Evolutionary conservation across 1,140 invertebrate species (phyloP).

Genomic region (Acromyrmex heyeri): DNA sequence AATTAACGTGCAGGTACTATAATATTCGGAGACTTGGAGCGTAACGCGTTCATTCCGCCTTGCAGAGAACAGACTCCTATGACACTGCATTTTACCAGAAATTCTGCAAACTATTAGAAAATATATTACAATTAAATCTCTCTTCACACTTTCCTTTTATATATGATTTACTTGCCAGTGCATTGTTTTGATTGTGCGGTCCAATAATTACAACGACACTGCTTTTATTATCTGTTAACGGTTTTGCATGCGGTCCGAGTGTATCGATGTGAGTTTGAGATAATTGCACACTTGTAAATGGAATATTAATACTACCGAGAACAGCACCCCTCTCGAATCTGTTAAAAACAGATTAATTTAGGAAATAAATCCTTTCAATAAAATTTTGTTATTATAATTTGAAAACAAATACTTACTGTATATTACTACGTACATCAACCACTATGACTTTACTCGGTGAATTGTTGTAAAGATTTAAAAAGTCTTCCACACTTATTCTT

Average conservation of each 20-base stretch:
- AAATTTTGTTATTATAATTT: slow-evolving; percentile 9
- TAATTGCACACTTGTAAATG: slow-evolving; percentile 92
- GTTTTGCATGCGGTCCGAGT: slow-evolving; percentile 89
- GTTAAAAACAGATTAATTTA: slow-evolving; percentile 65
- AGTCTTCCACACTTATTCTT: slow-evolving; percentile 94
- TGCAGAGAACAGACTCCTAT: slow-evolving; percentile 91
- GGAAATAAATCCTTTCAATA: neutral
- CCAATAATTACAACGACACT: slow-evolving; percentile 93
- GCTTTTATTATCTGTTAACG: slow-evolving; percentile 87
- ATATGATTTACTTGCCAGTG: slow-evolving; percentile 88
- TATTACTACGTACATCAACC: slow-evolving; percentile 91
- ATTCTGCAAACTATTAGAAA: slow-evolving; percentile 90
- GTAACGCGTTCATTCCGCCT: slow-evolving; percentile 90
- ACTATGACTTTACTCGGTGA: slow-evolving; percentile 90
- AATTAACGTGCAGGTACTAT: slow-evolving; percentile 81
- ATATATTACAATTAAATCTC: slow-evolving; percentile 45
- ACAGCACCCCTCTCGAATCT: slow-evolving; percentile 92
- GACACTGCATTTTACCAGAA: slow-evolving; percentile 90
- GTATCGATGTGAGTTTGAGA: slow-evolving; percentile 89
- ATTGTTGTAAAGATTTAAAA: slow-evolving; percentile 91
- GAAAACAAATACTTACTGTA: slow-evolving; percentile 88
- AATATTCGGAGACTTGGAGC: slow-evolving; percentile 89
- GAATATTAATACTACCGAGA: slow-evolving; percentile 94
- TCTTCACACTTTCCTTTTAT: neutral
- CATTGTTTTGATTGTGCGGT: slow-evolving; percentile 91